Evolutionary conservation across 2,888 invertebrate genomes (phyloP).

Genomic region (Listrodromus nycthemerus): DNA sequence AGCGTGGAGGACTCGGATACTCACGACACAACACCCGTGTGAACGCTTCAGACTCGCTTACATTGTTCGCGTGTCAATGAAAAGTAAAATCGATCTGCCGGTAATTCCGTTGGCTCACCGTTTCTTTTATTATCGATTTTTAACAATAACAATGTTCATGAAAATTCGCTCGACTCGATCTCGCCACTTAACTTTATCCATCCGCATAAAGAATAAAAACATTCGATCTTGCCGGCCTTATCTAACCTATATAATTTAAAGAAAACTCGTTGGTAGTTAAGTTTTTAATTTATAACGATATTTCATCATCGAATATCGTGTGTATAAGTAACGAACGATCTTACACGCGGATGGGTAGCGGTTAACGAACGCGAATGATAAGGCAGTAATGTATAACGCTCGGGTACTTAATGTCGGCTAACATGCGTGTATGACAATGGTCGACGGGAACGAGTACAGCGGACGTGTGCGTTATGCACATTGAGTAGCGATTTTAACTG

Average conservation of each 20-base stretch:
- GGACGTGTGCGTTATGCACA: slow-evolving; percentile 43
- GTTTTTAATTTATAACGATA: too few species aligned
- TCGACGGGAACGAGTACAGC: slow-evolving; percentile 13
- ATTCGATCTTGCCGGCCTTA: too few species aligned
- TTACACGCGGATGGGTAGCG: slow-evolving; percentile 22
- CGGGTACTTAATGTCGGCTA: slow-evolving; percentile 26
- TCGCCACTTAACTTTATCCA: too few species aligned
- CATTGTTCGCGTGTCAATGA: not conserved
- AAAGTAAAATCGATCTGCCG: not conserved
- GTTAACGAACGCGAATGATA: slow-evolving; percentile 54
- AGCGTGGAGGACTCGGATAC: not conserved
- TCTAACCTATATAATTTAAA: too few species aligned
- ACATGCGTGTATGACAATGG: slow-evolving; percentile 38
- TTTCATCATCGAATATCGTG: not conserved
- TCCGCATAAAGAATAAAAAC: too few species aligned
- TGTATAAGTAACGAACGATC: not conserved
- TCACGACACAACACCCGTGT: not conserved
- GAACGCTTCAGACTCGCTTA: not conserved
- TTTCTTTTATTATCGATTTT: not conserved
- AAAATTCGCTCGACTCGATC: too few species aligned
- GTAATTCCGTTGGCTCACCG: not conserved
- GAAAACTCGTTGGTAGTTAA: too few species aligned
- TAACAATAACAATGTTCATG: too few species aligned
- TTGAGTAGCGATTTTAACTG: slow-evolving; percentile 28
- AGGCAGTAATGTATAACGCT: slow-evolving; percentile 36